A percentile compares a stretch with the other conserved stretches of the same genome.
phyloP scores from a whole-genome alignment of 2,888 invertebrate species.

The Villa cingulata region DNA sequence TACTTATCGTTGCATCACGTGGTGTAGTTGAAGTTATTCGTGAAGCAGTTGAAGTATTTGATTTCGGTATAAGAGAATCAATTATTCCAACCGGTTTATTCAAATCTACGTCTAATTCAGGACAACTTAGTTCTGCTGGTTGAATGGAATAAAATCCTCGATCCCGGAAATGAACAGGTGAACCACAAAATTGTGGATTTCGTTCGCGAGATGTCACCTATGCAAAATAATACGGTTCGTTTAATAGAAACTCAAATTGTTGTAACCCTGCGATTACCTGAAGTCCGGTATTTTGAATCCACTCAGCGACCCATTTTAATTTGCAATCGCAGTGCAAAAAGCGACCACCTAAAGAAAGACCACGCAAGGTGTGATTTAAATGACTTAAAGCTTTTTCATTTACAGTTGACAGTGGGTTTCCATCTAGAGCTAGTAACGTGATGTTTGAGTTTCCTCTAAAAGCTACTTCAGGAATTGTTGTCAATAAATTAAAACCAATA shows the following conservation, averaged over 20 bases:
- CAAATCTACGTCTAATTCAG: slow-evolving; percentile 41
- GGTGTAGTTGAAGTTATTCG: slow-evolving; percentile 19
- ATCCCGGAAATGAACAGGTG: slow-evolving; percentile 64
- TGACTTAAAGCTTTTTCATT: slow-evolving; percentile 64
- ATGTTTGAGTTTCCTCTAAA: slow-evolving; percentile 72
- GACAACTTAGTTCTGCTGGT: slow-evolving; percentile 56
- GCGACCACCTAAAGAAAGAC: slow-evolving; percentile 75
- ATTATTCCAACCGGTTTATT: slow-evolving; percentile 33
- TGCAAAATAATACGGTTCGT: background rate
- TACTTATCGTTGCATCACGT: slow-evolving; percentile 12
- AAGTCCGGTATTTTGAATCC: slow-evolving; percentile 75
- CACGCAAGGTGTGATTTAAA: slow-evolving; percentile 68
- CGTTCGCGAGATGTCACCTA: slow-evolving; percentile 72
- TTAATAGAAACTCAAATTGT: background rate
- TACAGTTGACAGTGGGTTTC: slow-evolving; percentile 75
- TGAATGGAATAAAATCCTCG: slow-evolving; percentile 78
- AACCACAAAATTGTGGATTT: slow-evolving; percentile 85
- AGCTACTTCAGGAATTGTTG: slow-evolving; percentile 63
- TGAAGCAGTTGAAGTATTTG: slow-evolving; percentile 29
- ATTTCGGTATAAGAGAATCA: slow-evolving; percentile 31
- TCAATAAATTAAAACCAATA: slow-evolving; percentile 81
- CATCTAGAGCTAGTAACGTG: slow-evolving; percentile 77
- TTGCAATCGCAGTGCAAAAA: slow-evolving; percentile 82
- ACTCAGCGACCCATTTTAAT: slow-evolving; percentile 76
- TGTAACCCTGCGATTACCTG: slow-evolving; percentile 41